A percentile compares a stretch with the other conserved stretches of the same genome.
Evolutionary conservation across 1,140 invertebrate genomes (phyloP).

Genomic region (Matsumurasca onukii): DNA sequence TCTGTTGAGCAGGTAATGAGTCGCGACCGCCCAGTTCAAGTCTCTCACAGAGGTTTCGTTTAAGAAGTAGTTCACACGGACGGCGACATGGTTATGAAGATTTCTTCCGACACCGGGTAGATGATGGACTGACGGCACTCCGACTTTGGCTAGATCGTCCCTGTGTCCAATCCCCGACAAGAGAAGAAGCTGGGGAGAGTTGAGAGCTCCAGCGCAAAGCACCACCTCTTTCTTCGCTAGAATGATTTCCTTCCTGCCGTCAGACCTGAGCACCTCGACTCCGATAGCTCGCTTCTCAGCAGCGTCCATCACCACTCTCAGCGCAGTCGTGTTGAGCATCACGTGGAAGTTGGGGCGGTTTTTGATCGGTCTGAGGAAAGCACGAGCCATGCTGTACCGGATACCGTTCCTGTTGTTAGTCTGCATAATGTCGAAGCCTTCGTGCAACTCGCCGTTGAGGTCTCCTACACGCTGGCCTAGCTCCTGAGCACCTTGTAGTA

Average conservation of each 20-base stretch:
- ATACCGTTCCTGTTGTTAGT: conserved; percentile 60
- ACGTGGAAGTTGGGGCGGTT: conserved; percentile 58
- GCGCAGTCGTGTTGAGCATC: conserved; percentile 48
- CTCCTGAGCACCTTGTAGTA: conserved; percentile 60
- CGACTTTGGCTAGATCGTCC: conserved; percentile 43
- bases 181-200: conserved; percentile 48
- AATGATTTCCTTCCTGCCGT: conserved; percentile 32
- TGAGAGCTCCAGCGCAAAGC: conserved; percentile 41
- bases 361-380: conserved; percentile 57
- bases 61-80: conserved; percentile 44
- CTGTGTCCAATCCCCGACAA: conserved; percentile 51
- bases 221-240: conserved; percentile 42
- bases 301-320: conserved; percentile 49
- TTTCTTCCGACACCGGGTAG: conserved; percentile 76
- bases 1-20: conserved; percentile 56
- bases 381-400: conserved; percentile 61
- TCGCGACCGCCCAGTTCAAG: conserved; percentile 72
- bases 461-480: conserved; percentile 51
- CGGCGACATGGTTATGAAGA: conserved; percentile 73
- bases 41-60: conserved; percentile 66
- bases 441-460: conserved; percentile 45
- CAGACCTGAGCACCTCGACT: conserved; percentile 30
- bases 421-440: conserved; percentile 49
- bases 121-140: conserved; percentile 63
- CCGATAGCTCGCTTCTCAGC: conserved; percentile 35